Base-by-base conservation (phyloP, 1,140 invertebrate genomes). In the Drosophila kohkoa region DNA sequence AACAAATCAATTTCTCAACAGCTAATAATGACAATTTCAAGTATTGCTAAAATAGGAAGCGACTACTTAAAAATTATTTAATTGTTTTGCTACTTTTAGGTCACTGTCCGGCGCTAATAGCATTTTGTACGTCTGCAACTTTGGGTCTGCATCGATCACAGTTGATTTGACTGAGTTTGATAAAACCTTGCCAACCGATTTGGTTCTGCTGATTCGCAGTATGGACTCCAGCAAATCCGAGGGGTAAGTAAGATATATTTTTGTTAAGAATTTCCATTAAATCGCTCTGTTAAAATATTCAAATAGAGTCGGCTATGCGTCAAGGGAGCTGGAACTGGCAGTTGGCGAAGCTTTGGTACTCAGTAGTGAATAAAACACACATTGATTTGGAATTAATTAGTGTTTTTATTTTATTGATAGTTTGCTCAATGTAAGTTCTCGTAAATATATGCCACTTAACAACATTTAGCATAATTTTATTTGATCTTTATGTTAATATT, bases 51-150 rank as follows among this genome's bases (percentile, higher is more conserved):
- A 25, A 25, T 0, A 25, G 20, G 20, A 4, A 25, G 20, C 20
- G 0, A 25, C 4, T 25, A 25, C 20, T 20, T 20, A 20, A 32
- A 32, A 32, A 32, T 32, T 32, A 41, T 69, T 25, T 25, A 25
- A 25, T 25, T 25, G 3, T 25, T 3, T 25, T 25, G 20, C 0
- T 8, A 11, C 41, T 20, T 8, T 10, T 10, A 85, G 77, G 0
- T 67, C 32, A 0, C 68, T 82, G 2, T 3, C 51, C 4, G 71
- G 72, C 5, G 35, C 35, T 7, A 32, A 51, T 7, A 78, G 79
- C 6, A 51, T 82, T n/a, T 16, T 87, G 1, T 89, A 49, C 2
- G 74, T 82, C 1, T 73, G 83, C 7, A 91, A 91, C 65, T 91
- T 75, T 54, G 82, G 77, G 1, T 45, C 58, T 1, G 30, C 11